Conservation (phyloP, 2,888 invertebrate species). For the Tricholauxania praeusta region DNA sequence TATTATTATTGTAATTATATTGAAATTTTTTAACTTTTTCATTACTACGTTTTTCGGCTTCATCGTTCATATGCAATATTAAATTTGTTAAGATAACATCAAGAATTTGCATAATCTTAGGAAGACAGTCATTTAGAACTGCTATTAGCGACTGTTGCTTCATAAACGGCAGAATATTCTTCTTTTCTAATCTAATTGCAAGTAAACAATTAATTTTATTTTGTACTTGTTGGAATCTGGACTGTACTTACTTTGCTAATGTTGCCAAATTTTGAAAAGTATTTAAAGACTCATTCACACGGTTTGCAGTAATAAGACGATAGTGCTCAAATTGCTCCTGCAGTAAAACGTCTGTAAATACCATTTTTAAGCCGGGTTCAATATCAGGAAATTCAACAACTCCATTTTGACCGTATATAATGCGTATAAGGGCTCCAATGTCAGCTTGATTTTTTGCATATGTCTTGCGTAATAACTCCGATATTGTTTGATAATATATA, state of each 20-base stretch:
- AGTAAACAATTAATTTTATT: not conserved
- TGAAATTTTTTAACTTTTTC: constrained; percentile 48
- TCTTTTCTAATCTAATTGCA: constrained; percentile 61
- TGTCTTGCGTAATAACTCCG: constrained; percentile 62
- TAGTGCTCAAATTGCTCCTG: constrained; percentile 62
- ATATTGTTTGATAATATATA: constrained; percentile 67
- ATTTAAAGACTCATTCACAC: constrained; percentile 62
- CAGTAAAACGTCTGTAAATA: constrained; percentile 62
- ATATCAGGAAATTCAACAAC: constrained; percentile 63
- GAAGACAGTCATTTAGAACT: constrained; percentile 62
- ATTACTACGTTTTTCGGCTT: constrained; percentile 47
- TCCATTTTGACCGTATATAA: constrained; percentile 64
- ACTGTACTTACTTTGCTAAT: constrained; percentile 64
- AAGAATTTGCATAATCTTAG: constrained; percentile 63
- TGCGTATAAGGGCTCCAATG: constrained; percentile 63
- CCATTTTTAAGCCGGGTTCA: constrained; percentile 65
- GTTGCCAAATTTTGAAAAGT: constrained; percentile 69
- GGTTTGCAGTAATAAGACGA: constrained; percentile 55
- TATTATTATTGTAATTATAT: constrained; percentile 48
- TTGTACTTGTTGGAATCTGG: not conserved
- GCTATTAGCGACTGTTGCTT: constrained; percentile 56
- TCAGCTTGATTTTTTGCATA: constrained; percentile 58
- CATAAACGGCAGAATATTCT: constrained; percentile 54
- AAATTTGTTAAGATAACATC: constrained; percentile 61
- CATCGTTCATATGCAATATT: constrained; percentile 56